Conservation (phyloP, 1,140 invertebrate species). For the Lucilia cuprina region DNA sequence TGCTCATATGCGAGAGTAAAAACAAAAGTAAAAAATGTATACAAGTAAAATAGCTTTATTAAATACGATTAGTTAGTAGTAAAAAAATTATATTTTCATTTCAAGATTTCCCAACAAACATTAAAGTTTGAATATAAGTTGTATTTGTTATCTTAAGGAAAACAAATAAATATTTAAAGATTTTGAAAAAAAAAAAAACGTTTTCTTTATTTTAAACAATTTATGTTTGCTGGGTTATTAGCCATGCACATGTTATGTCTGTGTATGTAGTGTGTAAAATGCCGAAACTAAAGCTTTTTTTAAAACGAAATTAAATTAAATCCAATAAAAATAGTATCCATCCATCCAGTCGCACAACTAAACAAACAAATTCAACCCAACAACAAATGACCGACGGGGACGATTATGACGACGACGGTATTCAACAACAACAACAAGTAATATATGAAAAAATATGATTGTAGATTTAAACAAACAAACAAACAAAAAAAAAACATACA, state of each 20-base stretch:
- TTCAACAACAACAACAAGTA: neutral
- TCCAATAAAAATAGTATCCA: slow-evolving; percentile 7
- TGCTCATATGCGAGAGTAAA: too few relatives aligned
- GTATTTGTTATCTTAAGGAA: too few relatives aligned
- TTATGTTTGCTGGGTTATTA: neutral
- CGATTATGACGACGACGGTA: neutral
- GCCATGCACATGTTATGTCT: neutral
- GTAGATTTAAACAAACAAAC: neutral
- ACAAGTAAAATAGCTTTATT: too few relatives aligned
- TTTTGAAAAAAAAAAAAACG: too few relatives aligned
- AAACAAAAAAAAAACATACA: neutral
- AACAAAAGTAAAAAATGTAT: too few relatives aligned
- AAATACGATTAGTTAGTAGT: too few relatives aligned
- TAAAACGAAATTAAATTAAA: slow-evolving; percentile 31
- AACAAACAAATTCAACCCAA: neutral
- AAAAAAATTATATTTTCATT: too few relatives aligned
- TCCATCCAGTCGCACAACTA: neutral
- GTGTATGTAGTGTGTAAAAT: neutral
- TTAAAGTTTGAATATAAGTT: too few relatives aligned
- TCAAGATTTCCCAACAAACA: too few relatives aligned
- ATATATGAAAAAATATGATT: neutral
- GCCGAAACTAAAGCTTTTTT: neutral
- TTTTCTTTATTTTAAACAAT: too few relatives aligned
- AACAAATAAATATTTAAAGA: too few relatives aligned
- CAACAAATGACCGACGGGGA: neutral